These are phyloP conservation scores for Cosmopolites sordidus DNA, from an alignment of 2,888 invertebrate genomes.

Conservation along the genomic window DNA sequence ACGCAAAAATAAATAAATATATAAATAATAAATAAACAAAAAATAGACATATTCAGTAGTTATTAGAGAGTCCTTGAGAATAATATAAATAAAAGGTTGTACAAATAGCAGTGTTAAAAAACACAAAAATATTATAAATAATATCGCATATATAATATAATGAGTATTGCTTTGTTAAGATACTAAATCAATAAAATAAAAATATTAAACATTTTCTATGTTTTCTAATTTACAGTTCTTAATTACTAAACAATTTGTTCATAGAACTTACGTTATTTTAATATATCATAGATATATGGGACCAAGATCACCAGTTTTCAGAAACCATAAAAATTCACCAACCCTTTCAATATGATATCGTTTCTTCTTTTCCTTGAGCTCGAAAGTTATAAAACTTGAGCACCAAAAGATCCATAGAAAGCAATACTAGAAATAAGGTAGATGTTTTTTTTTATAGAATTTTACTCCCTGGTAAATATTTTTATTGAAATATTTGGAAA, in stretches of 20 bases:
- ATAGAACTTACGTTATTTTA: conserved; percentile 84
- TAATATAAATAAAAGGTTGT: too few species aligned
- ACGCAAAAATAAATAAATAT: too few species aligned
- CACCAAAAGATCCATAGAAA: conserved; percentile 30
- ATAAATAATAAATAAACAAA: too few species aligned
- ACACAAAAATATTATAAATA: too few species aligned
- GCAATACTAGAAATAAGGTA: conserved; percentile 8
- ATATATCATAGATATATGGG: conserved; percentile 99
- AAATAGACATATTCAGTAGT: too few species aligned
- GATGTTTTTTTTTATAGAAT: conserved; percentile 5
- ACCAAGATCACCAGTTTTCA: conserved; percentile 57
- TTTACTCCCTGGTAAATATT: conserved; percentile 48
- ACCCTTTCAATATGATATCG: conserved; percentile 5
- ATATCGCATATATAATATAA: too few species aligned
- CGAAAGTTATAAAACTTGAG: conserved; percentile 38
- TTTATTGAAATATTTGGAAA: conserved; percentile 49
- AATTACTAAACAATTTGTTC: conserved; percentile 56
- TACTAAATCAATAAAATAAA: too few species aligned
- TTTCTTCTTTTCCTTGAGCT: conserved; percentile 33
- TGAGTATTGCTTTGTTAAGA: too few species aligned
- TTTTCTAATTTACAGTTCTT: too few species aligned
- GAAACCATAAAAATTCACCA: conserved; percentile 23
- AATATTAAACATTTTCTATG: too few species aligned
- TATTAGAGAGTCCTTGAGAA: too few species aligned
- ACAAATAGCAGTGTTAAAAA: too few species aligned